Percentiles rank a stretch among this genome's conserved stretches.
These are phyloP conservation scores for Heliocidaris tuberculata DNA, from an alignment of 35 echinoderm and acorn worm species.

Conservation along the genomic window DNA sequence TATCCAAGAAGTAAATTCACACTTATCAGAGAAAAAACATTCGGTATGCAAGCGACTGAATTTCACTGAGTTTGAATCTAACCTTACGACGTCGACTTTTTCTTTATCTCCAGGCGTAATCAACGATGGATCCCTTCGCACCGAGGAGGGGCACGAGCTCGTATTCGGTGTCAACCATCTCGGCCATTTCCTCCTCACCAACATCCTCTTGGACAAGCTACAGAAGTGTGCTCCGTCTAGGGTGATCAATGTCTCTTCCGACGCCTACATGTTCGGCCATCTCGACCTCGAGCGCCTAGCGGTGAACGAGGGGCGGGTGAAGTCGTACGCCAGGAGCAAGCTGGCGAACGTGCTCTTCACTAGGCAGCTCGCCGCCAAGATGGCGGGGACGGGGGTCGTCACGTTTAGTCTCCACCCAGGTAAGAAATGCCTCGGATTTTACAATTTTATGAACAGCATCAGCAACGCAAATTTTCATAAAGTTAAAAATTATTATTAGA, in stretches of 20 bases:
- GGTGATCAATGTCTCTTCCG: conserved; percentile 81
- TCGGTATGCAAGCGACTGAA: too few species aligned
- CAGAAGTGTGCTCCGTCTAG: conserved; percentile 65
- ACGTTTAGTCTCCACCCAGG: conserved; percentile 79
- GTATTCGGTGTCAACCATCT: conserved; percentile 89
- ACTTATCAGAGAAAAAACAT: too few species aligned
- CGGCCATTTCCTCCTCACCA: conserved; percentile 93
- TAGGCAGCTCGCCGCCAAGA: conserved; percentile 57
- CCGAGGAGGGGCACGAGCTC: conserved; percentile 86
- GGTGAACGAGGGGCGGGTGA: conserved; percentile 67
- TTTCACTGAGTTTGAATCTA: too few species aligned
- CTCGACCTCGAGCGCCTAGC: conserved; percentile 66
- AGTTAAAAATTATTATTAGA: background rate
- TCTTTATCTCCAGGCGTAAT: conserved; percentile 61
- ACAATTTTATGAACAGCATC: background rate
- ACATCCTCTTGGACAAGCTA: conserved; percentile 75
- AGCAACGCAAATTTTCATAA: background rate
- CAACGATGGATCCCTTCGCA: conserved; percentile 59
- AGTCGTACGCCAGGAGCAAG: conserved; percentile 82
- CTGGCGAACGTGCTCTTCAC: conserved; percentile 91
- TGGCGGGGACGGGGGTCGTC: conserved; percentile 69
- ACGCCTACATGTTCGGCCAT: conserved; percentile 66
- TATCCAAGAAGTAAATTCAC: too few species aligned
- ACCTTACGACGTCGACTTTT: background rate
- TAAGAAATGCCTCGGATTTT: background rate